These are phyloP conservation scores for Synergus umbraculus DNA, from an alignment of 2,888 invertebrate genomes.

Conservation along the genomic window DNA sequence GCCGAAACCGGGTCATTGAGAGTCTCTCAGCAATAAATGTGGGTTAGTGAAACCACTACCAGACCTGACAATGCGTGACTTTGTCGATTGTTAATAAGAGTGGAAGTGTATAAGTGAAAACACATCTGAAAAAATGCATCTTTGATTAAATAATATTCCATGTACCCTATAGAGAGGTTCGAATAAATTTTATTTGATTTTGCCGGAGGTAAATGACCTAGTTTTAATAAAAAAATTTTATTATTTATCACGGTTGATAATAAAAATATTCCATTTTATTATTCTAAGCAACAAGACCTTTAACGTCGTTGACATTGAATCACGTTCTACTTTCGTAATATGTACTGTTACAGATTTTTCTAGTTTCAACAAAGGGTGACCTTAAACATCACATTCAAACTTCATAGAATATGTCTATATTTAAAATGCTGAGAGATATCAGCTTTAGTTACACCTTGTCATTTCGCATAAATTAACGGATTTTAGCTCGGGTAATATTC, in stretches of 20 bases:
- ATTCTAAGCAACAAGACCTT: not conserved
- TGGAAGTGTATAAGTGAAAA: conserved; percentile 62
- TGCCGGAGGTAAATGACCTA: too few relatives aligned
- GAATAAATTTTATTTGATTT: not conserved
- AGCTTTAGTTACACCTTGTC: not conserved
- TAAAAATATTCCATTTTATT: not conserved
- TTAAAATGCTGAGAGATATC: not conserved
- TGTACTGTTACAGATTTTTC: not conserved
- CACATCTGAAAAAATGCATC: conserved; percentile 1
- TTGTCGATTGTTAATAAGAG: conserved; percentile 57
- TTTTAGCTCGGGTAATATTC: not conserved
- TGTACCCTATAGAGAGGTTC: not conserved
- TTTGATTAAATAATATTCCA: not conserved
- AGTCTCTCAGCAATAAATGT: conserved; percentile 75
- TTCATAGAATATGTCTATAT: not conserved
- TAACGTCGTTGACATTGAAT: conserved; percentile 6
- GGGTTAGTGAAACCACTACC: conserved; percentile 76
- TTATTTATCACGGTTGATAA: not conserved
- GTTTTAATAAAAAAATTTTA: not conserved
- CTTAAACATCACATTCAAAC: not conserved
- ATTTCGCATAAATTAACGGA: conserved; percentile 25
- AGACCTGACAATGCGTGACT: conserved; percentile 65
- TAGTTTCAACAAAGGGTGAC: not conserved
- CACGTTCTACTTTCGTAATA: not conserved
- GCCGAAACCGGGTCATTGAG: conserved; percentile 71